phyloP scores from a whole-genome alignment of 2,113 vertebrate genomes.

The Narcine bancroftii region DNA sequence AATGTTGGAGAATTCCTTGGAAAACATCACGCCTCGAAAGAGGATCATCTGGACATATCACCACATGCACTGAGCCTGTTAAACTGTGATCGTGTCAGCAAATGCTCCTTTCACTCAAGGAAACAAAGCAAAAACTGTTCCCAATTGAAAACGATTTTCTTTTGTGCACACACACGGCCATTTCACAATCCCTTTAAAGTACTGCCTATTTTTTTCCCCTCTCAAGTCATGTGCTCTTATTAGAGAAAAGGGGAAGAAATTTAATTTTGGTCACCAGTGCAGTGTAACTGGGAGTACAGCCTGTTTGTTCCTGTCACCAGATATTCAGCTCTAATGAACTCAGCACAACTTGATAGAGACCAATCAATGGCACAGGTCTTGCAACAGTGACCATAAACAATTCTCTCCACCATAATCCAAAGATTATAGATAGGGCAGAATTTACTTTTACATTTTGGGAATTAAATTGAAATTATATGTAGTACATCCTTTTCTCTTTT shows the following conservation, averaged over 20 bases:
- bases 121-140: not conserved
- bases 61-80: too few relatives aligned
- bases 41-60: not conserved
- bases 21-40: not conserved
- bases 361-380: too few relatives aligned
- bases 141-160: not conserved
- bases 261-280: too few relatives aligned
- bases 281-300: too few relatives aligned
- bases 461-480: not conserved
- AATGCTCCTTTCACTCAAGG: not conserved
- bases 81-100: too few relatives aligned
- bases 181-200: not conserved
- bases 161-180: not conserved
- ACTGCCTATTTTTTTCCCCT: not conserved
- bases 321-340: too few relatives aligned
- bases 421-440: not conserved
- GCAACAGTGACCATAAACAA: too few relatives aligned
- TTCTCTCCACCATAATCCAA: not conserved
- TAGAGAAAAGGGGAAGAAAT: not conserved
- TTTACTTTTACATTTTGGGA: not conserved
- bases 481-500: too few relatives aligned
- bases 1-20: not conserved
- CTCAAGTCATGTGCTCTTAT: not conserved
- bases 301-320: too few relatives aligned
- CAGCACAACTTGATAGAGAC: too few relatives aligned